These are phyloP conservation scores for Sturnus vulgaris DNA, from an alignment of 2,113 vertebrate genomes.

Conservation along the genomic window DNA sequence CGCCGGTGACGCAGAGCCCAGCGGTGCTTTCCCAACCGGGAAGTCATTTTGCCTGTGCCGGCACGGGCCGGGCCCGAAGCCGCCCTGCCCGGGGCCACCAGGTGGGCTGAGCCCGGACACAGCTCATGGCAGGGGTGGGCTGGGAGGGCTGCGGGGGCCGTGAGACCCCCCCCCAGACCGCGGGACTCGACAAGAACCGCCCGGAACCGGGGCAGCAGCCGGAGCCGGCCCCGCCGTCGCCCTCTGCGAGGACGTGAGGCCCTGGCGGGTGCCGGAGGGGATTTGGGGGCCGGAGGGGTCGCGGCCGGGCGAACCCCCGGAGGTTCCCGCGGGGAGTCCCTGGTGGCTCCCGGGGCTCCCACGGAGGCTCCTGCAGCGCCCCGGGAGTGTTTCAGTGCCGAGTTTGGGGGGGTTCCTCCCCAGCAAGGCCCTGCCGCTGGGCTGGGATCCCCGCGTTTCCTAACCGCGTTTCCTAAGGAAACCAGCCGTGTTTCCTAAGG, in stretches of 20 bases:
- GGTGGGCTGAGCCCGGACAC: not conserved
- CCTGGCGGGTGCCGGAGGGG: not conserved
- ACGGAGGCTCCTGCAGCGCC: rapidly evolving
- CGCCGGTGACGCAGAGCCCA: not conserved
- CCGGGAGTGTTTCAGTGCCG: rapidly evolving
- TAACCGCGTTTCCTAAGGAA: not conserved
- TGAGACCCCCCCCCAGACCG: not conserved
- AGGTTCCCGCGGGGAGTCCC: rapidly evolving
- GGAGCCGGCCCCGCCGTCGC: not conserved
- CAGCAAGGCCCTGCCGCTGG: not conserved
- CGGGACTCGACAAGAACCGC: not conserved
- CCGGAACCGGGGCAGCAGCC: not conserved
- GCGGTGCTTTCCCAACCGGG: slow-evolving; percentile 39
- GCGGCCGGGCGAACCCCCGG: rapidly evolving
- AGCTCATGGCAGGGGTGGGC: not conserved
- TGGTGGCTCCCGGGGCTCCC: not conserved
- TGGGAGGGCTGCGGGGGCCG: rapidly evolving
- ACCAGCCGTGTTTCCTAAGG: not conserved
- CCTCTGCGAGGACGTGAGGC: not conserved
- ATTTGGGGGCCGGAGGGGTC: not conserved
- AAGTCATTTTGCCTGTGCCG: slow-evolving; percentile 4
- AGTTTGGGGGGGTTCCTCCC: not conserved
- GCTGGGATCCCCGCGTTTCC: not conserved
- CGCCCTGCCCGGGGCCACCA: not conserved
- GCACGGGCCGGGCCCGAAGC: not conserved